Conservation (phyloP, 2,113 vertebrate genomes). For the Proterorhinus semilunaris region DNA sequence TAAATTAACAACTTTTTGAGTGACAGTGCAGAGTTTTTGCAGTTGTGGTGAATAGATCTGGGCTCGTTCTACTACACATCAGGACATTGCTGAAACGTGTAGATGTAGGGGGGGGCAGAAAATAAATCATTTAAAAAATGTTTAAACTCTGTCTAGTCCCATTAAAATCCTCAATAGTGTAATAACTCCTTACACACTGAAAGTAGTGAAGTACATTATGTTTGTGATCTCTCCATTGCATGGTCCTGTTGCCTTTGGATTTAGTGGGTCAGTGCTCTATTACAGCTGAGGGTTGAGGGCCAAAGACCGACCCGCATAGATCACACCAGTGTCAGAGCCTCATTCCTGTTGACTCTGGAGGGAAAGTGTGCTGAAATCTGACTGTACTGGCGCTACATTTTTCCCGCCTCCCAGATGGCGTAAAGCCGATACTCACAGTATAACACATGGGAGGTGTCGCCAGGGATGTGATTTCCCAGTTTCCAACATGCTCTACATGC, state of each 20-base stretch:
- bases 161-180: no score
- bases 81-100: no score
- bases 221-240: not conserved
- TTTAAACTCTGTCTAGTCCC: no score
- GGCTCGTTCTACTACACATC: no score
- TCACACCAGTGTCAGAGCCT: constrained; percentile 11
- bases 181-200: no score
- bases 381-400: constrained; percentile 20
- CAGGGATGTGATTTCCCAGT: constrained; percentile 40
- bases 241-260: not conserved
- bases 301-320: constrained; percentile 18
- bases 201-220: not conserved
- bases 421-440: constrained; percentile 31
- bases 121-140: no score
- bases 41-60: no score
- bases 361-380: constrained; percentile 28
- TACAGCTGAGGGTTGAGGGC: not conserved
- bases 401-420: constrained; percentile 48
- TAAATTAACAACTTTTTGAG: no score
- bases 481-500: constrained; percentile 28
- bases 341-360: constrained; percentile 17
- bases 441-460: constrained; percentile 44
- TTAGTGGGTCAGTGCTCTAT: constrained; percentile 11
- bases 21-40: no score
- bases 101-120: no score